Evolutionary conservation across 2,113 vertebrate species (phyloP).

Genomic region (Crotalus helleri): DNA sequence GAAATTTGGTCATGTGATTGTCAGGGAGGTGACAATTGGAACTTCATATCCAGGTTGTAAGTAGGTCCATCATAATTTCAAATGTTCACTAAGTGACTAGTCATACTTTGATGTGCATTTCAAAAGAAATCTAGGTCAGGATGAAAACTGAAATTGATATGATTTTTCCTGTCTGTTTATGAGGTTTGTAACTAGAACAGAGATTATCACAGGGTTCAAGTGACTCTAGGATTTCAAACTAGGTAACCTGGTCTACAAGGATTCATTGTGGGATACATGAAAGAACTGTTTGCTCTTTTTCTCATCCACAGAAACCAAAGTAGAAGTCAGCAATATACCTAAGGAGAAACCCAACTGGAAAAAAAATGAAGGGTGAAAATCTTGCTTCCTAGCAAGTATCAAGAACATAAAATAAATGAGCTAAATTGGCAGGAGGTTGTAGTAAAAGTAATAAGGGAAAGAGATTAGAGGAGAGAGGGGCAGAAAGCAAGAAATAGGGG

Average conservation of each 20-base stretch:
- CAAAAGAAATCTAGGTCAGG: background rate
- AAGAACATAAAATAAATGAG: constrained; percentile 45
- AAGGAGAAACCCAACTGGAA: constrained; percentile 50
- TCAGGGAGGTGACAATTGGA: too few species aligned
- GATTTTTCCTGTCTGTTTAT: background rate
- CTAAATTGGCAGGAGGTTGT: constrained; percentile 34
- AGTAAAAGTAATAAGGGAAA: constrained; percentile 29
- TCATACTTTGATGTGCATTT: background rate
- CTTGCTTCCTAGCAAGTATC: constrained; percentile 43
- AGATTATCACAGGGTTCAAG: background rate
- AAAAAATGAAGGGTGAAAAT: constrained; percentile 23
- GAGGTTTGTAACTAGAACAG: background rate
- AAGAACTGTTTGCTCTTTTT: background rate
- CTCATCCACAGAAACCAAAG: constrained; percentile 32
- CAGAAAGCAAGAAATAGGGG: constrained; percentile 19
- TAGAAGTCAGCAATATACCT: constrained; percentile 22
- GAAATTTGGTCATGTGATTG: too few species aligned
- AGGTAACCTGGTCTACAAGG: background rate
- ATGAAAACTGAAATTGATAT: background rate
- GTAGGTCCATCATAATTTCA: too few species aligned
- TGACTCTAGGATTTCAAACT: background rate
- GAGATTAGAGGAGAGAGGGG: constrained; percentile 10
- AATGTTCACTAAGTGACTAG: too few species aligned
- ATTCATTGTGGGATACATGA: background rate
- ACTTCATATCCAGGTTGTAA: too few species aligned